Percentiles rank a stretch among this genome's conserved stretches.
Conservation (phyloP, 2,888 invertebrate species). For the Acanthosoma haemorrhoidale region DNA sequence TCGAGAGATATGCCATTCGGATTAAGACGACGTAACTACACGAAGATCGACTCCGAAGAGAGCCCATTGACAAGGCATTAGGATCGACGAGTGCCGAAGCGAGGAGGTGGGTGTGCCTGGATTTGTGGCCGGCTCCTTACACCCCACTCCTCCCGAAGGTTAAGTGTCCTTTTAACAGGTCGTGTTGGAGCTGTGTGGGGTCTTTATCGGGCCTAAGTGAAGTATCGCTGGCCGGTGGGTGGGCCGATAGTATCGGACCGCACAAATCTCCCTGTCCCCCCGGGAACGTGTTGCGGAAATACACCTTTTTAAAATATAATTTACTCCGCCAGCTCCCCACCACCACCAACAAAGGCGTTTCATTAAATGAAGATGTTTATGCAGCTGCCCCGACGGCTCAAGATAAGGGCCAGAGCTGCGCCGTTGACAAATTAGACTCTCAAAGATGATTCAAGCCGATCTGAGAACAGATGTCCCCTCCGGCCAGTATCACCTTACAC, state of each 20-base stretch:
- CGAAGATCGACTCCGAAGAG: no score
- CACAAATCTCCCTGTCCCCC: conserved; percentile 17
- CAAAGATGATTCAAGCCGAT: neutral
- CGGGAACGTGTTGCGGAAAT: conserved; percentile 6
- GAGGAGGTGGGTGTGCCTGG: conserved; percentile 6
- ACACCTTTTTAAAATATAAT: conserved; percentile 21
- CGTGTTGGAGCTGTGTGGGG: conserved; percentile 32
- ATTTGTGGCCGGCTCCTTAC: conserved; percentile 10
- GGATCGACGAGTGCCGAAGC: no score
- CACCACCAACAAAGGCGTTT: neutral
- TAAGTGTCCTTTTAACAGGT: conserved; percentile 28
- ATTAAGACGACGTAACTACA: no score
- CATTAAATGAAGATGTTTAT: conserved; percentile 29
- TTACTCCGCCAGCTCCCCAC: neutral
- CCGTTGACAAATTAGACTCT: neutral
- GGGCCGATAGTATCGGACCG: neutral
- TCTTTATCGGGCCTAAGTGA: conserved; percentile 36
- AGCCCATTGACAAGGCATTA: neutral
- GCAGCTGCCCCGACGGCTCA: neutral
- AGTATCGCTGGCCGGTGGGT: conserved; percentile 31
- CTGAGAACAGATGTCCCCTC: neutral
- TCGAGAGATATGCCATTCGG: no score
- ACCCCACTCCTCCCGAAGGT: no score
- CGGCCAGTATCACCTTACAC: neutral
- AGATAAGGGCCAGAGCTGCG: neutral